These are phyloP conservation scores for Dendrolimus punctatus DNA, from an alignment of 1,140 invertebrate species.

Conservation along the genomic window DNA sequence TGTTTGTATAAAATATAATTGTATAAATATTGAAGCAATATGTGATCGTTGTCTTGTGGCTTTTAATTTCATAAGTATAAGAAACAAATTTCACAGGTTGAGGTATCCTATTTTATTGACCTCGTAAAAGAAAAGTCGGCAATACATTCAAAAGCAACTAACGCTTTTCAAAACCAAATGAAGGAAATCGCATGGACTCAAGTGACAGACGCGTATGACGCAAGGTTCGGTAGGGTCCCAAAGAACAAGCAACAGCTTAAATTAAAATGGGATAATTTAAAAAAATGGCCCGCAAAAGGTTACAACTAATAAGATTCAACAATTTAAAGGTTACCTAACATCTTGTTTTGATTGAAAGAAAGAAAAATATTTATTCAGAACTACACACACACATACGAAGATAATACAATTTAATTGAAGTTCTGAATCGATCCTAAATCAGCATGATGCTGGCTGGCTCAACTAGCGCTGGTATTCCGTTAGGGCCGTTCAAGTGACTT, in stretches of 20 bases:
- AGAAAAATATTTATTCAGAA: not conserved
- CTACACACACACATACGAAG: not conserved
- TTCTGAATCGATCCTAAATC: too few species aligned
- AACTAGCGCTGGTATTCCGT: too few species aligned
- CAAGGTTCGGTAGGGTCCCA: not conserved
- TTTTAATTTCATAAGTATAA: too few species aligned
- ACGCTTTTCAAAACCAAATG: slow-evolving; percentile 1
- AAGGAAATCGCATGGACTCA: slow-evolving; percentile 2
- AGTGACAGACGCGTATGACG: not conserved
- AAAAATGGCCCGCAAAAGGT: slow-evolving; percentile 3
- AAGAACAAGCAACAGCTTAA: not conserved
- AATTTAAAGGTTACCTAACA: not conserved
- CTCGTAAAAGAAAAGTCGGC: slow-evolving; percentile 1
- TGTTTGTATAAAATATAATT: too few species aligned
- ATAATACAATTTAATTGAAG: not conserved
- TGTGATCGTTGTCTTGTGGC: too few species aligned
- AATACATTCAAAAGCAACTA: not conserved
- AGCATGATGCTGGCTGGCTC: too few species aligned
- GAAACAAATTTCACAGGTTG: not conserved
- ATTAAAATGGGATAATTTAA: slow-evolving; percentile 8
- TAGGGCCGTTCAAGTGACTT: too few species aligned
- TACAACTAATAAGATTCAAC: not conserved
- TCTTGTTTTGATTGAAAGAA: slow-evolving; percentile 2
- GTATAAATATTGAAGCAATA: too few species aligned
- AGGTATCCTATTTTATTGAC: not conserved